These are phyloP conservation scores for Gasterosteus nipponicus DNA, from an alignment of 2,113 vertebrate genomes.

Conservation along the genomic window DNA sequence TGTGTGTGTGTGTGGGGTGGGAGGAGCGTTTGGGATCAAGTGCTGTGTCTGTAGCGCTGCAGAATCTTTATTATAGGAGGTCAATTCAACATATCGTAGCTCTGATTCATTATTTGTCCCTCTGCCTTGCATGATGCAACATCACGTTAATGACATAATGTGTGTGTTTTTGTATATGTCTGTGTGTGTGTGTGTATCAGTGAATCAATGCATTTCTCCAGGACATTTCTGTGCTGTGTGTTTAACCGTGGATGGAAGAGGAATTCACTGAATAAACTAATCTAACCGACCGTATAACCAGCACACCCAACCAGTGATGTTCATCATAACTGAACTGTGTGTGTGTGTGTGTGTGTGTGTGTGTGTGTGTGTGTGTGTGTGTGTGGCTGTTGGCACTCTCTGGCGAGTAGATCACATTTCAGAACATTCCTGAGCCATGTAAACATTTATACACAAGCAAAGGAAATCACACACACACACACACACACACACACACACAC, in stretches of 20 bases:
- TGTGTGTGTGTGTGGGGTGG: background rate
- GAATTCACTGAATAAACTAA: constrained; percentile 51
- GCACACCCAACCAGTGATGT: constrained; percentile 24
- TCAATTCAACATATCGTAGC: constrained; percentile 44
- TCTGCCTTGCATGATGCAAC: constrained; percentile 38
- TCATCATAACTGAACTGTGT: constrained; percentile 20
- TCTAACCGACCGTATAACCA: constrained; percentile 50
- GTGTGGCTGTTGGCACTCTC: constrained; percentile 50
- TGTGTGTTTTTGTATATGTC: constrained; percentile 10
- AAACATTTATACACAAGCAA: constrained; percentile 74
- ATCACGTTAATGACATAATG: constrained; percentile 20
- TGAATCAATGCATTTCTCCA: constrained; percentile 18
- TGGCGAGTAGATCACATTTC: constrained; percentile 68
- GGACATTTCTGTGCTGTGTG: constrained; percentile 16
- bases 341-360: no score
- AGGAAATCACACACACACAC: constrained; percentile 29
- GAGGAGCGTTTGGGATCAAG: constrained; percentile 54
- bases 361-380: constrained; percentile 20
- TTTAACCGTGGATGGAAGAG: constrained; percentile 31
- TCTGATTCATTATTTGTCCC: constrained; percentile 54
- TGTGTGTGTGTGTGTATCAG: constrained; percentile 5
- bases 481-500: background rate
- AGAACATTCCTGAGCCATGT: constrained; percentile 74
- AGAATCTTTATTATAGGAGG: constrained; percentile 50
- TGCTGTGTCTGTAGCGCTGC: constrained; percentile 34